These are phyloP conservation scores for Hydractinia symbiolongicarpus DNA, from an alignment of 30 jellyfish, hydroid and myxozoan species.

Conservation along the genomic window DNA sequence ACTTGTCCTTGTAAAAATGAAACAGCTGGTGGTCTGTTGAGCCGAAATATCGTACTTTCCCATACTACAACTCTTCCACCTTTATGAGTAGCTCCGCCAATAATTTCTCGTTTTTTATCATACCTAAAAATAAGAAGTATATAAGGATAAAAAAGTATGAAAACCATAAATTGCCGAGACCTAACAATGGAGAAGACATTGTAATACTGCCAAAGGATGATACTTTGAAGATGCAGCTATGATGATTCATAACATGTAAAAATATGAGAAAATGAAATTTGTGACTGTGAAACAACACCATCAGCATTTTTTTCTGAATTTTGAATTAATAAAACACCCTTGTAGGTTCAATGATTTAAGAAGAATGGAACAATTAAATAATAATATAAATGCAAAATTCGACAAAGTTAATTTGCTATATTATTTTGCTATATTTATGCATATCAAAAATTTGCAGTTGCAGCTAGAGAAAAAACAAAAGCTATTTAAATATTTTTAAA, in stretches of 20 bases:
- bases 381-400: no score
- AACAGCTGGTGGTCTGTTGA: slow-evolving; percentile 90
- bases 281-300: neutral
- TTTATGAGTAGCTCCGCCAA: slow-evolving; percentile 80
- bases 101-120: slow-evolving; percentile 62
- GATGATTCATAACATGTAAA: neutral
- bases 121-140: slow-evolving; percentile 40
- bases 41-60: slow-evolving; percentile 67
- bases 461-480: no score
- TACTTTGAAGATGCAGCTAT: neutral
- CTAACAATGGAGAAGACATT: neutral
- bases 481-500: no score
- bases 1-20: slow-evolving; percentile 69
- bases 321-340: no score
- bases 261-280: neutral
- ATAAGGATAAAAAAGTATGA: neutral
- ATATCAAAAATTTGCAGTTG: no score
- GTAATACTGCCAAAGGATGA: neutral
- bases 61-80: slow-evolving; percentile 87
- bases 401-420: no score
- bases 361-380: no score
- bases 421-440: no score
- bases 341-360: no score
- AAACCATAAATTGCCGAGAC: no score
- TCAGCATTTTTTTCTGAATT: no score